A percentile compares a stretch with the other conserved stretches of the same genome.
Conservation (phyloP, 2,888 invertebrate species). For the Neuroscelio doddi region DNA sequence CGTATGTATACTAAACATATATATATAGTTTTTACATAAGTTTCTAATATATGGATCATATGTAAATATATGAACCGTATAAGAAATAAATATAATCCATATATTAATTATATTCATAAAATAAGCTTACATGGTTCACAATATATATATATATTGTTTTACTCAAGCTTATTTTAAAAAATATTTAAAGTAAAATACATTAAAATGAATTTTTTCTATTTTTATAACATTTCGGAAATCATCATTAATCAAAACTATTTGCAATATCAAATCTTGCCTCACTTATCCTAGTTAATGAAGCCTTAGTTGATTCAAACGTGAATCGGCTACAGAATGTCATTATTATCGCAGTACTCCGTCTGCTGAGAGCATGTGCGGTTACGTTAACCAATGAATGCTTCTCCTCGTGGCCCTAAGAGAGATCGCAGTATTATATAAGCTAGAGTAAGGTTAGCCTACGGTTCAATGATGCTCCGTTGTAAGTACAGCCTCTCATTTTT, state of each 20-base stretch:
- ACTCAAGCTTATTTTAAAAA: background rate
- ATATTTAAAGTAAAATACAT: background rate
- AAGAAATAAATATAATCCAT: too few relatives aligned
- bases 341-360: constrained; percentile 31
- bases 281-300: constrained; percentile 13
- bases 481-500: constrained; percentile 20
- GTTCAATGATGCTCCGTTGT: constrained; percentile 33
- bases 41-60: too few relatives aligned
- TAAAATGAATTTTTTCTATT: background rate
- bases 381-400: constrained; percentile 20
- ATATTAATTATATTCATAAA: too few relatives aligned
- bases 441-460: constrained; percentile 8
- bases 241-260: constrained; percentile 14
- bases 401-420: constrained; percentile 18
- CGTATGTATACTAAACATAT: too few relatives aligned
- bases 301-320: constrained; percentile 26
- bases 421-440: constrained; percentile 4
- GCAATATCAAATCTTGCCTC: constrained; percentile 5
- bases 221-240: background rate
- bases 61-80: too few relatives aligned
- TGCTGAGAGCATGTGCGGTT: constrained; percentile 26
- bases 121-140: too few relatives aligned
- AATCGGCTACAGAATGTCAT: constrained; percentile 40
- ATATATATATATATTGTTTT: too few relatives aligned
- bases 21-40: too few relatives aligned